Conservation (phyloP, 2,797 vertebrate genomes). For the Macropus fuliginosus region DNA sequence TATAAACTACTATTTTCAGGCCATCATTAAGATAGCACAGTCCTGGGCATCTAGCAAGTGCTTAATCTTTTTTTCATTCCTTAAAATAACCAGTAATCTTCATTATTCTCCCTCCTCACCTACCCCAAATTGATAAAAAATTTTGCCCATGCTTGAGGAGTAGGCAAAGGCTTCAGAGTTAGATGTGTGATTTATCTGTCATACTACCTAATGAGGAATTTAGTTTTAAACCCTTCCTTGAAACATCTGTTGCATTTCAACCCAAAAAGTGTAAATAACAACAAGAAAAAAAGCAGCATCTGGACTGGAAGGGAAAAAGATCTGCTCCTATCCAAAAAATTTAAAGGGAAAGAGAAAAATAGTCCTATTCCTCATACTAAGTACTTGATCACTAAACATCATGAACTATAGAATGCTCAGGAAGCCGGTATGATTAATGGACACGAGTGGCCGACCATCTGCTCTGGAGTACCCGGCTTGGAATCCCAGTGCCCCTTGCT, state of each 20-base stretch:
- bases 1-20: conserved; percentile 44
- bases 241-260: conserved; percentile 84
- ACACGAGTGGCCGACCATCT: conserved; percentile 80
- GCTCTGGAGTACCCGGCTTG: conserved; percentile 79
- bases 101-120: conserved; percentile 32
- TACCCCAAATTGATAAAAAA: conserved; percentile 66
- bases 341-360: neutral
- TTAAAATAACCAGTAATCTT: neutral
- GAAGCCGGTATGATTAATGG: conserved; percentile 85
- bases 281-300: conserved; percentile 67
- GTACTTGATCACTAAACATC: conserved; percentile 70
- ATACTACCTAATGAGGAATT: conserved; percentile 78
- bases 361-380: conserved; percentile 70
- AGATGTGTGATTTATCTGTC: conserved; percentile 72
- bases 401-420: conserved; percentile 64
- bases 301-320: conserved; percentile 65
- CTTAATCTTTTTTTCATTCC: neutral
- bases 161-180: conserved; percentile 68
- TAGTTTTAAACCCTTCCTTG: conserved; percentile 60
- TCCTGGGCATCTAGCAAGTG: neutral
- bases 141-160: conserved; percentile 59
- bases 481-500: conserved; percentile 84
- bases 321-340: conserved; percentile 36
- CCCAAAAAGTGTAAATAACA: conserved; percentile 77
- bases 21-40: neutral